phyloP scores from a whole-genome alignment of 2,888 invertebrate species.

The Apotomis turbidana region DNA sequence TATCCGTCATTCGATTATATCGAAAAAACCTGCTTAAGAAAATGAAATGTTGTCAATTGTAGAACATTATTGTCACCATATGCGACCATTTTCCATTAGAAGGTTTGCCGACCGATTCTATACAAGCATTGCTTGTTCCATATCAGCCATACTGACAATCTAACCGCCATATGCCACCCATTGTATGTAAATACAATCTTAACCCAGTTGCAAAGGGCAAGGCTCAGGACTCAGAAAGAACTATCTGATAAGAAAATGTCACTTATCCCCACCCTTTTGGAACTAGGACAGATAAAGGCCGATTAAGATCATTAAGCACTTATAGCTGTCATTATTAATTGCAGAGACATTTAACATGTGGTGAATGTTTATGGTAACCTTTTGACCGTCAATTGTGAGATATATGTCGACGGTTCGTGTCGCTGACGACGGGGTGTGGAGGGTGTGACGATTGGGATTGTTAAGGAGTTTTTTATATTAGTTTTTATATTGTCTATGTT shows the following conservation, averaged over 20 bases:
- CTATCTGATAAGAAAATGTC: background rate
- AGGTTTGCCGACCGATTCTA: too few relatives aligned
- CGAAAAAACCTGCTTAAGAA: too few relatives aligned
- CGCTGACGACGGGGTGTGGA: background rate
- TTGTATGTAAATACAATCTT: constrained; percentile 31
- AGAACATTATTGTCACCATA: too few relatives aligned
- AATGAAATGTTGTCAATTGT: too few relatives aligned
- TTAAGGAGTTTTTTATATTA: too few relatives aligned
- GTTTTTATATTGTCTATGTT: too few relatives aligned
- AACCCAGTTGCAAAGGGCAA: constrained; percentile 31
- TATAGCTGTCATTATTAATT: constrained; percentile 30
- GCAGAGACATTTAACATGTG: constrained; percentile 23
- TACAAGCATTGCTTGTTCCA: background rate
- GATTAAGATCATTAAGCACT: constrained; percentile 30
- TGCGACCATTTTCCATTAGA: too few relatives aligned
- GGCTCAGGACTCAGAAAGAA: constrained; percentile 3
- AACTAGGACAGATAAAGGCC: constrained; percentile 1
- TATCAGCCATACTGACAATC: constrained; percentile 2
- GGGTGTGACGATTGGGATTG: too few relatives aligned
- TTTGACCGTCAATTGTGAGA: constrained; percentile 18
- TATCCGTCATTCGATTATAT: too few relatives aligned
- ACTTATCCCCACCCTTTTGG: background rate
- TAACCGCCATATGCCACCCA: constrained; percentile 24
- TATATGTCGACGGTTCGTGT: constrained; percentile 1
- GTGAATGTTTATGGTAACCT: background rate